Evolutionary conservation across 2,888 invertebrate species (phyloP).

Genomic region (Rhamphomyia laevipes): DNA sequence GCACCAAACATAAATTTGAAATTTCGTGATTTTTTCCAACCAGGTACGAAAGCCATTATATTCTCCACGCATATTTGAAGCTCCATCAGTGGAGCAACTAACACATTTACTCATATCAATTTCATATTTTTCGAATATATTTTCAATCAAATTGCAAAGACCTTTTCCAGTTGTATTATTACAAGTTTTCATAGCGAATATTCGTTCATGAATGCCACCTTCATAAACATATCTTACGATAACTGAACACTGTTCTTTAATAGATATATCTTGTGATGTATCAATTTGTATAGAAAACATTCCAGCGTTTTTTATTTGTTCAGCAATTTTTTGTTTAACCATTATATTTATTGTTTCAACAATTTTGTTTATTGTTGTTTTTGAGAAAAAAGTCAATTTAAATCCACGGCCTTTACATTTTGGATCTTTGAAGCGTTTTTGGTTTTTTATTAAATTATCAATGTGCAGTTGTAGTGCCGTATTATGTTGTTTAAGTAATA

Average conservation of each 20-base stretch:
- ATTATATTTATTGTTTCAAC: background rate
- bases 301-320: conserved; percentile 1
- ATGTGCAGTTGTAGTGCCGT: background rate
- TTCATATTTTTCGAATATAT: background rate
- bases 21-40: too few species aligned
- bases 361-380: conserved; percentile 1
- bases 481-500: conserved; percentile 1
- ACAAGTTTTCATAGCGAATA: background rate
- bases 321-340: background rate
- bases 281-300: background rate
- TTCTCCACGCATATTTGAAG: background rate
- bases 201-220: background rate
- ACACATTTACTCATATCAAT: background rate
- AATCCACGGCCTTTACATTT: background rate
- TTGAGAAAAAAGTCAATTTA: background rate
- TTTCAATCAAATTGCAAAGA: background rate
- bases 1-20: too few species aligned
- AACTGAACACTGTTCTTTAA: background rate
- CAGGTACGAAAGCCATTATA: background rate
- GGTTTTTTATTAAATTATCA: background rate
- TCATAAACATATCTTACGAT: background rate
- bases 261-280: background rate
- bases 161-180: background rate
- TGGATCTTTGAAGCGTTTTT: background rate
- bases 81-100: background rate